Evolutionary conservation across 2,113 vertebrate genomes (phyloP).

Genomic region (Nematolebias whitei): DNA sequence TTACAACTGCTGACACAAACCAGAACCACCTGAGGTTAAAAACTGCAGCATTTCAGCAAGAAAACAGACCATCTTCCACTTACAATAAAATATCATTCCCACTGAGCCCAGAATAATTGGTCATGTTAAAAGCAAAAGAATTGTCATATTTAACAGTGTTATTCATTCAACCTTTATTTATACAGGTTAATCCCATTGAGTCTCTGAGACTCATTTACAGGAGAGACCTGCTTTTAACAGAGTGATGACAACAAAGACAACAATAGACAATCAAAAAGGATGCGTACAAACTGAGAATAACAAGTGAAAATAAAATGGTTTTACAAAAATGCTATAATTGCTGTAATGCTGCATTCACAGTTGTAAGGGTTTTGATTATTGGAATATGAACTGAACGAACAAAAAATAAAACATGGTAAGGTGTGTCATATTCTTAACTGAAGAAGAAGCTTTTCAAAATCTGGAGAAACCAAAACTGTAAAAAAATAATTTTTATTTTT

Average conservation of each 20-base stretch:
- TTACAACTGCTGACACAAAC: constrained; percentile 13
- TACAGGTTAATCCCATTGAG: no score
- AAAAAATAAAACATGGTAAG: neutral
- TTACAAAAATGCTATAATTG: no score
- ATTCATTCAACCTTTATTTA: no score
- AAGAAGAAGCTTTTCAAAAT: neutral
- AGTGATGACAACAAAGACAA: no score
- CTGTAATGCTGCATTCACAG: neutral
- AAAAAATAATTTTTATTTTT: neutral
- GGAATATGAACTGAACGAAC: no score
- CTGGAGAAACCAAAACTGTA: neutral
- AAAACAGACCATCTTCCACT: neutral
- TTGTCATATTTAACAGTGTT: no score
- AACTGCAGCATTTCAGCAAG: constrained; percentile 1
- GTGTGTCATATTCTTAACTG: neutral
- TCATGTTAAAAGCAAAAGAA: constrained; percentile 12
- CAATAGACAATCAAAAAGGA: no score
- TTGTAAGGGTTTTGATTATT: no score
- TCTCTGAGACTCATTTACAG: no score
- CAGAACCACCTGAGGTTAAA: neutral
- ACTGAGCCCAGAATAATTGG: constrained; percentile 8
- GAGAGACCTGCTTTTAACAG: no score
- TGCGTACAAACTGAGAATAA: no score
- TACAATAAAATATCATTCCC: neutral
- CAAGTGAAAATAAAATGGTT: no score